A percentile compares a stretch with the other conserved stretches of the same genome.
These are phyloP conservation scores for Coregonus clupeaformis DNA, from an alignment of 2,113 vertebrate species.

Conservation along the genomic window DNA sequence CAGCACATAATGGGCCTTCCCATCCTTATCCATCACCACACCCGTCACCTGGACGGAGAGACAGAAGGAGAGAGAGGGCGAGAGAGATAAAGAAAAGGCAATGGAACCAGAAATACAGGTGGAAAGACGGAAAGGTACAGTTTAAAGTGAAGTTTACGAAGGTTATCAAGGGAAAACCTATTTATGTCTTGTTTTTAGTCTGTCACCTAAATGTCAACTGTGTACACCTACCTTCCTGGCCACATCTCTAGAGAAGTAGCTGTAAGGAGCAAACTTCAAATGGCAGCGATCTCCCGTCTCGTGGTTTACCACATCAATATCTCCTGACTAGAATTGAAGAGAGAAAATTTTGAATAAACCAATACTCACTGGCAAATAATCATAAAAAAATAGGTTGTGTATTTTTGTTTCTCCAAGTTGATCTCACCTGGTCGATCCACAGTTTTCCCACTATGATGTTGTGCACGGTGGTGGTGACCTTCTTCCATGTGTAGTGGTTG, in stretches of 20 bases:
- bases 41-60: conserved; percentile 82
- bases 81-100: background rate
- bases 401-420: background rate
- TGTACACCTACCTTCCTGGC: conserved; percentile 83
- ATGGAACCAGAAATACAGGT: no score
- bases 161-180: no score
- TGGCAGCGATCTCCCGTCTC: conserved; percentile 92
- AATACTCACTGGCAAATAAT: no score
- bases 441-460: conserved; percentile 98
- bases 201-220: background rate
- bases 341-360: background rate
- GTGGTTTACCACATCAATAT: conserved; percentile 94
- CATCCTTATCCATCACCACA: conserved; percentile 85
- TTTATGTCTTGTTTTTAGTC: background rate
- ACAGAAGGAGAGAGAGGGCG: no score
- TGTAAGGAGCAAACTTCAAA: conserved; percentile 96
- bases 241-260: conserved; percentile 95
- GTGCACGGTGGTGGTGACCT: conserved; percentile 95
- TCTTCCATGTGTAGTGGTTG: conserved; percentile 97
- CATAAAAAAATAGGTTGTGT: background rate
- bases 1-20: conserved; percentile 88
- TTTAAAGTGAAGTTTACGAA: no score
- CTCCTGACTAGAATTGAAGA: conserved; percentile 81
- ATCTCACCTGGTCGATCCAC: conserved; percentile 95
- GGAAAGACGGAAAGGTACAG: no score